Conservation (phyloP, 2,113 vertebrate genomes). For the Xyrauchen texanus region DNA sequence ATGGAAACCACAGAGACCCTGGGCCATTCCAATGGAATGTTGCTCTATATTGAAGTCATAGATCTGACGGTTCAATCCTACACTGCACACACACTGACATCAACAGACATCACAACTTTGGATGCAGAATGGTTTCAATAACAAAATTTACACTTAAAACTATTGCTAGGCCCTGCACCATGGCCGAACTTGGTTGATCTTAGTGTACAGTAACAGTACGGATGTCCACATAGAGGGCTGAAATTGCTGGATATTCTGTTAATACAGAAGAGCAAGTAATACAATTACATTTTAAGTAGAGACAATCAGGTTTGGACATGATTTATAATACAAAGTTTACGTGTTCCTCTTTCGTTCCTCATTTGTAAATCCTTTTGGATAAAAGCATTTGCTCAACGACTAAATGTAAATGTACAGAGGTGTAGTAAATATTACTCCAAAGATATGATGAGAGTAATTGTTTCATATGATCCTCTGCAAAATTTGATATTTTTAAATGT, state of each 20-base stretch:
- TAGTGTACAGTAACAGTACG: not conserved
- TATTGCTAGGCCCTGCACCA: conserved; percentile 8
- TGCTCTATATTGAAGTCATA: conserved; percentile 66
- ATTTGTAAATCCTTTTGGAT: too few relatives aligned
- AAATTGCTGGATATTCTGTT: not conserved
- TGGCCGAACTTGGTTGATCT: conserved; percentile 12
- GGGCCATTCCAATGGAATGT: conserved; percentile 60
- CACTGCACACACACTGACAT: conserved; percentile 56
- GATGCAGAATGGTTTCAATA: conserved; percentile 8
- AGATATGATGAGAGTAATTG: too few relatives aligned
- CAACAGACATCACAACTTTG: conserved; percentile 52
- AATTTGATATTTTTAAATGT: too few relatives aligned
- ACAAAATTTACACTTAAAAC: conserved; percentile 39
- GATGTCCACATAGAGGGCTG: not conserved
- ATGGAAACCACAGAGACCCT: conserved; percentile 69
- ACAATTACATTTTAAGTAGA: too few relatives aligned
- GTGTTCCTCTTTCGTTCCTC: too few relatives aligned
- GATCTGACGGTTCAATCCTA: conserved; percentile 55
- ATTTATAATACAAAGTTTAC: too few relatives aligned
- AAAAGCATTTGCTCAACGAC: too few relatives aligned
- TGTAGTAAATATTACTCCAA: too few relatives aligned
- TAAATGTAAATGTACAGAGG: too few relatives aligned
- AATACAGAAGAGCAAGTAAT: not conserved
- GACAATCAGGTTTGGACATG: too few relatives aligned
- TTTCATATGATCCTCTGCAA: too few relatives aligned